Conservation (phyloP, 2,888 invertebrate genomes). For the Leptarthrus brevirostris region DNA sequence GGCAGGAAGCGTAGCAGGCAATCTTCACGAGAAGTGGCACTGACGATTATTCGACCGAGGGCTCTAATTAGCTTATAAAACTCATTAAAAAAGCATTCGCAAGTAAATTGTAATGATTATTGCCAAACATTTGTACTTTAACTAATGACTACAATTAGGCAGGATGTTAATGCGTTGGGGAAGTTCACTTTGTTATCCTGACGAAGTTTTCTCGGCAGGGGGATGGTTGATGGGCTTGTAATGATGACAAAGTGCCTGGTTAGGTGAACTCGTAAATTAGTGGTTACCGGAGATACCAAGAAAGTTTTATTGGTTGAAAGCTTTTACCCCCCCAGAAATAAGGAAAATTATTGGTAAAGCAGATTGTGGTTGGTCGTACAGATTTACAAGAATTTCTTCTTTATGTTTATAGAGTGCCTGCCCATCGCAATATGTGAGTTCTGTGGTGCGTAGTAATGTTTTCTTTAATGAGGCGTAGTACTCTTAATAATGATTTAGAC, state of each 20-base stretch:
- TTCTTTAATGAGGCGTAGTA: too few species aligned
- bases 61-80: conserved; percentile 48
- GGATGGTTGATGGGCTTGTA: conserved; percentile 51
- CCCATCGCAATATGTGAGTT: too few species aligned
- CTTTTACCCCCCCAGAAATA: background rate
- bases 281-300: conserved; percentile 16
- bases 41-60: background rate
- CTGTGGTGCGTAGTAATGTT: too few species aligned
- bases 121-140: conserved; percentile 53
- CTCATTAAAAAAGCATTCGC: conserved; percentile 52
- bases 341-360: conserved; percentile 6
- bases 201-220: background rate
- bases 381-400: background rate
- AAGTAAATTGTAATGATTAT: conserved; percentile 53
- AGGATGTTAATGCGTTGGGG: conserved; percentile 45
- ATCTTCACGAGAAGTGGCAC: background rate
- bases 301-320: conserved; percentile 28
- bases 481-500: too few species aligned
- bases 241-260: conserved; percentile 52
- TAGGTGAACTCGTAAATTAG: conserved; percentile 51
- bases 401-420: too few species aligned
- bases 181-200: conserved; percentile 17
- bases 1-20: background rate
- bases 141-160: conserved; percentile 51
- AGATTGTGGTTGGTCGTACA: background rate